These are phyloP conservation scores for Neomicropteryx cornuta DNA, from an alignment of 1,140 invertebrate species.

Conservation along the genomic window DNA sequence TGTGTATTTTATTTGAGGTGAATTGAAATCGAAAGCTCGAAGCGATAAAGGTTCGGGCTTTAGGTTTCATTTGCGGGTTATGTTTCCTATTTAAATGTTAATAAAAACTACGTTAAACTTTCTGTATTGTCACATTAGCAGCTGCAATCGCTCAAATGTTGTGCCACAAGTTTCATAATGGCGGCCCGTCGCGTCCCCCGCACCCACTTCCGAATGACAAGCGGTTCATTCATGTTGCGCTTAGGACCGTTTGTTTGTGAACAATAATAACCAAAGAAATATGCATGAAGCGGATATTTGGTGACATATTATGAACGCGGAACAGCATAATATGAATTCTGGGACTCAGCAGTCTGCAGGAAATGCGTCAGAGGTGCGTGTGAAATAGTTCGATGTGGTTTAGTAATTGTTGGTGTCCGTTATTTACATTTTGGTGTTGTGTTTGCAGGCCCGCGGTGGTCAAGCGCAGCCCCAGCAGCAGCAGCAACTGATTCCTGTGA, in stretches of 20 bases:
- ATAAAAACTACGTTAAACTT: no score
- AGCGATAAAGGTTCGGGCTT: no score
- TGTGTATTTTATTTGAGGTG: no score
- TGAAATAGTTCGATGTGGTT: slow-evolving; percentile 16
- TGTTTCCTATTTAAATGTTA: no score
- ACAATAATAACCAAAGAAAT: no score
- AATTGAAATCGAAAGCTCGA: no score
- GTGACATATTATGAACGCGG: slow-evolving; percentile 39
- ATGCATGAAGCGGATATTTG: slow-evolving; percentile 15
- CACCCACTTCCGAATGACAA: slow-evolving; percentile 45
- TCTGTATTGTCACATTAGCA: no score
- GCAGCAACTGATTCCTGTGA: slow-evolving; percentile 32
- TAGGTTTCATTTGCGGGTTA: no score
- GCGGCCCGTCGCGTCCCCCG: slow-evolving; percentile 51
- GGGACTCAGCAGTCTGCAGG: slow-evolving; percentile 39
- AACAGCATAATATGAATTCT: slow-evolving; percentile 40
- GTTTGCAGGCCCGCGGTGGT: slow-evolving; percentile 21
- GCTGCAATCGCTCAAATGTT: no score
- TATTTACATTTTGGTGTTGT: slow-evolving; percentile 12
- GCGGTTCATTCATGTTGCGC: slow-evolving; percentile 25
- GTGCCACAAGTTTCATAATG: slow-evolving; percentile 46
- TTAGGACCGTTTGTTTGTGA: no score
- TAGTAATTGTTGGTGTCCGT: slow-evolving; percentile 17
- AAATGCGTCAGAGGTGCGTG: slow-evolving; percentile 37
- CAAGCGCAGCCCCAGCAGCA: slow-evolving; percentile 23